Evolutionary conservation across 2,113 vertebrate genomes (phyloP), one percentile per base, ranked within the genome.

Genomic region (Patagioenas fasciata): DNA sequence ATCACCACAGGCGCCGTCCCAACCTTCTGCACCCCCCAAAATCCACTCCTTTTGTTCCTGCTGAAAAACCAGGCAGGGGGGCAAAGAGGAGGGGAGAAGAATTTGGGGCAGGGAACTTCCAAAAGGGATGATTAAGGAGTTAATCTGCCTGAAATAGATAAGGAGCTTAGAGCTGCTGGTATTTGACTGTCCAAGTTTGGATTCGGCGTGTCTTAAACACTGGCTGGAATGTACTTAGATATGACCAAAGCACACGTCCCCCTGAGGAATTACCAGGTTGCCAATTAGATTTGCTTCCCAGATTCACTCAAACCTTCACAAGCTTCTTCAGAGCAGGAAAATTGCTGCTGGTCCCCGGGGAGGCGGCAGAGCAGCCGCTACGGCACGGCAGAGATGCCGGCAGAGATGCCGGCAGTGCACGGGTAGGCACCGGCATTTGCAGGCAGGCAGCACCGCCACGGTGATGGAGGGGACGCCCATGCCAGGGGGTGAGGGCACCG

Each of bases 211-310:
- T 89, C 95, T 97, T 97, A 97, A 97, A 97, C 93, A 95, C 95
- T 81, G 93, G 96, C 95, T 96, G 80, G 91, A 96, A 93, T 96
- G 80, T 85, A 89, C 96, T 95, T 86, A 88, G 91, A 97, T 95
- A 96, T 66, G 87, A 85, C 89, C 85, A 73, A 96, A 96, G 95
- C 82, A 93, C 74, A 38, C 47, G 88, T 91, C 89, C 88, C 96
- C 91, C 86, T 19, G 56, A 96, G 95, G 96, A 96, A 96, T 97
- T 97, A 96, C 95, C 93, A 89, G 93, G 97, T 90, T 97, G 95
- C 95, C 96, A 97, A 97, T 97, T 97, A 97, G 96, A 97, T 97
- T 97, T 96, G 96, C 96, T 97, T 97, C 96, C 96, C 92, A 97
- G 96, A 96, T 95, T 97, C 96, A 96, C 97, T 97, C 96, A 96